Percentiles rank a stretch among this genome's conserved stretches.
phyloP scores from a whole-genome alignment of 2,888 invertebrate species.

The Deilephila porcellus region DNA sequence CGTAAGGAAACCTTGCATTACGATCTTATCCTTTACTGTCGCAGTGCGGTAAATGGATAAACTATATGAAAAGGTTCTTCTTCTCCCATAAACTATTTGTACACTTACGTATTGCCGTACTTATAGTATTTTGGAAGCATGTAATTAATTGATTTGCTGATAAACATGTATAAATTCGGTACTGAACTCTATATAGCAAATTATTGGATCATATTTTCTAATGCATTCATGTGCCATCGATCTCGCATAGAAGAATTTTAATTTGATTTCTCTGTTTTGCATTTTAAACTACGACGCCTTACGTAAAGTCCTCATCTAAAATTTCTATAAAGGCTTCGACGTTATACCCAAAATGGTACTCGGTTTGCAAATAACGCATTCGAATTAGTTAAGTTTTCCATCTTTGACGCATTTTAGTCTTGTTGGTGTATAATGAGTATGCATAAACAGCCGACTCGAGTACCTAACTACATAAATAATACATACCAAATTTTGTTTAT shows the following conservation, averaged over 20 bases:
- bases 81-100: too few relatives aligned
- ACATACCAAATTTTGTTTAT: neutral
- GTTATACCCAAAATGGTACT: slow-evolving; percentile 38
- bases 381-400: slow-evolving; percentile 44
- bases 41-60: too few relatives aligned
- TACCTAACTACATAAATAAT: neutral
- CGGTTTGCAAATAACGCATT: slow-evolving; percentile 54
- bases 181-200: too few relatives aligned
- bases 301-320: slow-evolving; percentile 36
- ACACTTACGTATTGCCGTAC: too few relatives aligned
- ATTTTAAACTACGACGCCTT: neutral
- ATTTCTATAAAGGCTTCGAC: slow-evolving; percentile 42
- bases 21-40: too few relatives aligned
- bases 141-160: too few relatives aligned
- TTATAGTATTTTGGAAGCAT: too few relatives aligned
- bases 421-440: slow-evolving; percentile 23
- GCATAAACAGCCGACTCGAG: neutral
- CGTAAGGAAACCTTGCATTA: too few relatives aligned
- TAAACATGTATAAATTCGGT: too few relatives aligned
- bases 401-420: slow-evolving; percentile 52
- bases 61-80: too few relatives aligned
- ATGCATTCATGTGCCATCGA: neutral
- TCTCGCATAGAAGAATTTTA: neutral
- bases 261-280: neutral
- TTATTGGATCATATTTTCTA: neutral